These are phyloP conservation scores for Thamnaconus septentrionalis DNA, from an alignment of 2,113 vertebrate genomes.

Conservation along the genomic window DNA sequence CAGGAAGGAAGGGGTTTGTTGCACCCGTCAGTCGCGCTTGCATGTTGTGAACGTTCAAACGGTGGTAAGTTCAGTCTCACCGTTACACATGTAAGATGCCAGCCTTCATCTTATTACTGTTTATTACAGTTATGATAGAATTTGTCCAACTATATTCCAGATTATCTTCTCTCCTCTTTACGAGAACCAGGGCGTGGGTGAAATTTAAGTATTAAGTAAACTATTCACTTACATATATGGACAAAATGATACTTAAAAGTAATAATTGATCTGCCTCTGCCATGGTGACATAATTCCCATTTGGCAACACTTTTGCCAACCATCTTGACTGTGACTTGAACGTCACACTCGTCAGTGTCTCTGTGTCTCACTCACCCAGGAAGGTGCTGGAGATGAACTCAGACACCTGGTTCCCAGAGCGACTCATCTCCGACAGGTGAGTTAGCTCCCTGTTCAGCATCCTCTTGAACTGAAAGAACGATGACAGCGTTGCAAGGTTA, in stretches of 20 bases:
- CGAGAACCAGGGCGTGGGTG: too few relatives aligned
- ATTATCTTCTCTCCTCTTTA: too few relatives aligned
- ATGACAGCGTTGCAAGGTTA: neutral
- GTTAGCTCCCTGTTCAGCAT: conserved; percentile 98
- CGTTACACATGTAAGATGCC: too few relatives aligned
- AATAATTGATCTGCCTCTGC: too few relatives aligned
- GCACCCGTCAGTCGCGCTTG: neutral
- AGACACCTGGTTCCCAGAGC: conserved; percentile 98
- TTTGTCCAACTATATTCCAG: too few relatives aligned
- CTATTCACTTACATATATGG: too few relatives aligned
- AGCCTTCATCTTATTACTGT: too few relatives aligned
- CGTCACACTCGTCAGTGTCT: neutral
- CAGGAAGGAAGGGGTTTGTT: neutral
- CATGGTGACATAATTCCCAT: neutral
- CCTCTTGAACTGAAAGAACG: conserved; percentile 91
- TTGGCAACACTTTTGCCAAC: neutral
- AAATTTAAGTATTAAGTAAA: too few relatives aligned
- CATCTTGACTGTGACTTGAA: neutral
- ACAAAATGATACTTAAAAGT: too few relatives aligned
- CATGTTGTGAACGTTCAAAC: too few relatives aligned
- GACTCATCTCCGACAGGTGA: conserved; percentile 98
- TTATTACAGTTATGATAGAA: too few relatives aligned
- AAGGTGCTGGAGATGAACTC: conserved; percentile 98
- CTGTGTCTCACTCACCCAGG: conserved; percentile 84
- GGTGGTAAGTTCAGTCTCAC: too few relatives aligned